Evolutionary conservation across 2,797 vertebrate species (phyloP).

Genomic region (Leptatherina wallacei): DNA sequence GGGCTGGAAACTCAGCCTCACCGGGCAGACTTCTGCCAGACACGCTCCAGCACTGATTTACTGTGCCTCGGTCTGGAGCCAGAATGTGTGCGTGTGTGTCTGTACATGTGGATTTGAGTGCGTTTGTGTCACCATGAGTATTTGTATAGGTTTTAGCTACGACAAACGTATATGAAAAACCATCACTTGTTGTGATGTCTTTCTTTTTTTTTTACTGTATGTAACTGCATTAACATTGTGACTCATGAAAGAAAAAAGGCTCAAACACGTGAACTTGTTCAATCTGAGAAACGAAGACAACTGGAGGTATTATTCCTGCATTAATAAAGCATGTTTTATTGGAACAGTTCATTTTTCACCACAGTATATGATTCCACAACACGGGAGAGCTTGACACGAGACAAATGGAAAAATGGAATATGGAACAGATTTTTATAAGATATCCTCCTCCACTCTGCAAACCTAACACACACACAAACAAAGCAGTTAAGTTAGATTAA

Average conservation of each 20-base stretch:
- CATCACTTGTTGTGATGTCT: constrained; percentile 61
- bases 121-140: constrained; percentile 35
- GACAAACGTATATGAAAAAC: constrained; percentile 27
- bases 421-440: constrained; percentile 59
- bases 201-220: constrained; percentile 67
- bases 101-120: constrained; percentile 19
- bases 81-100: constrained; percentile 16
- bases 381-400: constrained; percentile 46
- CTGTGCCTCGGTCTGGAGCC: constrained; percentile 6
- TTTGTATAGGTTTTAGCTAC: constrained; percentile 37
- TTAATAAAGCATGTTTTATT: constrained; percentile 80
- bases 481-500: constrained; percentile 26
- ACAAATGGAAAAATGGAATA: constrained; percentile 74
- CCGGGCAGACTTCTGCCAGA: constrained; percentile 13
- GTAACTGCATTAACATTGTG: constrained; percentile 58
- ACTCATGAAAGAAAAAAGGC: constrained; percentile 38
- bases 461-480: constrained; percentile 22
- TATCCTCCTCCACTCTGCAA: constrained; percentile 42
- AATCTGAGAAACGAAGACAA: constrained; percentile 23
- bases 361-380: constrained; percentile 42
- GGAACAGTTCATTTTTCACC: constrained; percentile 56
- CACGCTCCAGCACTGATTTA: constrained; percentile 11
- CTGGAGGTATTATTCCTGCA: constrained; percentile 46
- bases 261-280: constrained; percentile 33
- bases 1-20: constrained; percentile 30